phyloP scores from a whole-genome alignment of 2,113 vertebrate species.

The Loxodonta africana region DNA sequence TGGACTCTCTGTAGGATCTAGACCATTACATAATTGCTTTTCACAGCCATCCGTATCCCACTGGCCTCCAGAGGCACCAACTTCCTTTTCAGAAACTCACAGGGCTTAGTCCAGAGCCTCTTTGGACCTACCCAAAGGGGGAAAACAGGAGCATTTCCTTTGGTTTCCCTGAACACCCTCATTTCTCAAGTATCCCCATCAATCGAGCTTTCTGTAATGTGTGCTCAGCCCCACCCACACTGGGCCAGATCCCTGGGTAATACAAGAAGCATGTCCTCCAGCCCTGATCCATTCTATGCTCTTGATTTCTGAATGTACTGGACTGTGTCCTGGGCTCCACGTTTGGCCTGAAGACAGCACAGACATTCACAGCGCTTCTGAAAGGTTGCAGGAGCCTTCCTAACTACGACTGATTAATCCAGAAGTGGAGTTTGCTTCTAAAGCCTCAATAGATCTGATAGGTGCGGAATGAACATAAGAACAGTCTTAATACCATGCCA shows the following conservation, averaged over 20 bases:
- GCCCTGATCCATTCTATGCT: neutral
- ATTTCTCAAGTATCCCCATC: neutral
- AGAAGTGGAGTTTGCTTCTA: neutral
- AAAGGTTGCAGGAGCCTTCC: neutral
- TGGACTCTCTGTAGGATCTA: slow-evolving; percentile 38
- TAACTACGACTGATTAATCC: neutral
- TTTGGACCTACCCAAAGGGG: neutral
- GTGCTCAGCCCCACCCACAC: fast-evolving
- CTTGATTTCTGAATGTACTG: fast-evolving
- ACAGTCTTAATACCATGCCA: slow-evolving; percentile 23
- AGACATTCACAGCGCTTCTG: neutral
- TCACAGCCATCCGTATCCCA: neutral
- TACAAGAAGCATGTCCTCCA: fast-evolving
- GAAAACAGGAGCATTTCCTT: neutral
- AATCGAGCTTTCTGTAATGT: neutral
- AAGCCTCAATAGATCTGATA: slow-evolving; percentile 21
- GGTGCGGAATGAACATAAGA: neutral
- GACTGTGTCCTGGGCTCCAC: neutral
- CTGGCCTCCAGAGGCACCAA: neutral
- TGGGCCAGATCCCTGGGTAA: neutral
- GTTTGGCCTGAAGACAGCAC: neutral
- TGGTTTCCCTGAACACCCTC: neutral
- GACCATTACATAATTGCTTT: neutral
- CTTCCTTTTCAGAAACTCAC: neutral
- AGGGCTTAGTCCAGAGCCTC: neutral